Evolutionary conservation across 2,888 invertebrate genomes (phyloP), one percentile per base, ranked within the genome.

Genomic region (Phlogophora meticulosa): DNA sequence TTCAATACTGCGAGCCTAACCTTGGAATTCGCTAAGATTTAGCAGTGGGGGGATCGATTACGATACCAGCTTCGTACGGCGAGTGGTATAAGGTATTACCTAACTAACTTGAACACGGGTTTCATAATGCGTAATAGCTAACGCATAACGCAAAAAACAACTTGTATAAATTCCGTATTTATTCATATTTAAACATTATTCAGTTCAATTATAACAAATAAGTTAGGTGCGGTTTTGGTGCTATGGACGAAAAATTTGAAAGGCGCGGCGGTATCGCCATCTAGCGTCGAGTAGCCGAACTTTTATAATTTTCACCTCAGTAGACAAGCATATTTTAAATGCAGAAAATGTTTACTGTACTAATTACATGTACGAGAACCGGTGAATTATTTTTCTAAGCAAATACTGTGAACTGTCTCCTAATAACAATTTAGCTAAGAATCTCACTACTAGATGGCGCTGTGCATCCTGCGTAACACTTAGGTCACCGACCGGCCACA

Each of bases 401-500:
- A 40, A 24, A 34, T 4, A 20, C 11, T 34, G 2, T 13, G 11
- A 66, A 43, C 28, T 13, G 7, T 63, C 86, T 66, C 67, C 64
- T 73, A 51, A 56, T 42, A 43, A 20, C 4, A 7, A 15, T 43
- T 9, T 34, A 58, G 55, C 63, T 62, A 68, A 53, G 46, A 17
- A 79, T 78, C 69, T 81, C 72, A 61, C 32, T 76, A 80, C 84
- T 45, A 93, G 94, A 90, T 93, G 93, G 90, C 92, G 89, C 55
- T 86, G 73, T 75, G 60, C 64, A 62, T 42, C 66, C 69, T 74
- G 68, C 56, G 70, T 63, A 59, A 78, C 67, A 61, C 45, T 53
- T 51, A 42, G 83, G 75, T 82, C 81, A 74, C 45, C 67, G 79
- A 72, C 77, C 81, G 75, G 61, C 68, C 68, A 64, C 51, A 65